Conservation (phyloP, 2,113 vertebrate species). For the Circaetus gallicus region DNA sequence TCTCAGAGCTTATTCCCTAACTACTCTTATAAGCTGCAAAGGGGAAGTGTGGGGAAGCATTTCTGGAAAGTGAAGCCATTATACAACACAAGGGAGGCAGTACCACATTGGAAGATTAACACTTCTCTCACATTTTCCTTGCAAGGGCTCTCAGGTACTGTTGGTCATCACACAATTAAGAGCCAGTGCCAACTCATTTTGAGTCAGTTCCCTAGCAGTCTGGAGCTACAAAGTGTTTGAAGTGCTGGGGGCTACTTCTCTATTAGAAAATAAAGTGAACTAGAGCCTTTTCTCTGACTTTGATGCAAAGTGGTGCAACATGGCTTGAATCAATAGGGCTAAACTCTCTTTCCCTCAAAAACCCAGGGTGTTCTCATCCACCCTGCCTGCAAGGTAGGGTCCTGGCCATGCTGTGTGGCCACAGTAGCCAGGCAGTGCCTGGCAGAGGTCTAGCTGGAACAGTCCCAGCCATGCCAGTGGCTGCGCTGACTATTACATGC, state of each 20-base stretch:
- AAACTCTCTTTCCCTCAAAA: background rate
- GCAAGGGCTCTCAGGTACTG: background rate
- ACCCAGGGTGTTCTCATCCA: background rate
- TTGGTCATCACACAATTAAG: background rate
- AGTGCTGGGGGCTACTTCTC: background rate
- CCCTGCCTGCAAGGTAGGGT: background rate
- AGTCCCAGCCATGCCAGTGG: background rate
- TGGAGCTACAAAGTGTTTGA: background rate
- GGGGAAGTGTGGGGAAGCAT: background rate
- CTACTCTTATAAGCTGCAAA: background rate
- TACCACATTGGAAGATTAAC: background rate
- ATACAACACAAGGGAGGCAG: background rate
- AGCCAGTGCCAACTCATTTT: background rate
- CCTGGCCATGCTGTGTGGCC: background rate
- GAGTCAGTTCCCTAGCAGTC: background rate
- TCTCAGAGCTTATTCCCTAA: background rate
- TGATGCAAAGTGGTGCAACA: background rate
- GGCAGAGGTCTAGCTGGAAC: background rate
- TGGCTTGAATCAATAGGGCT: background rate
- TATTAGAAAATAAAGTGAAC: background rate
- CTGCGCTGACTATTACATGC: fast-evolving
- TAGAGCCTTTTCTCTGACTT: background rate
- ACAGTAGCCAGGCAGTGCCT: background rate
- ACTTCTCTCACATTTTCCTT: background rate
- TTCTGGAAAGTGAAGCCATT: background rate